These are phyloP conservation scores for Bryconaethiops microstoma DNA, from an alignment of 2,797 vertebrate species.

Conservation along the genomic window DNA sequence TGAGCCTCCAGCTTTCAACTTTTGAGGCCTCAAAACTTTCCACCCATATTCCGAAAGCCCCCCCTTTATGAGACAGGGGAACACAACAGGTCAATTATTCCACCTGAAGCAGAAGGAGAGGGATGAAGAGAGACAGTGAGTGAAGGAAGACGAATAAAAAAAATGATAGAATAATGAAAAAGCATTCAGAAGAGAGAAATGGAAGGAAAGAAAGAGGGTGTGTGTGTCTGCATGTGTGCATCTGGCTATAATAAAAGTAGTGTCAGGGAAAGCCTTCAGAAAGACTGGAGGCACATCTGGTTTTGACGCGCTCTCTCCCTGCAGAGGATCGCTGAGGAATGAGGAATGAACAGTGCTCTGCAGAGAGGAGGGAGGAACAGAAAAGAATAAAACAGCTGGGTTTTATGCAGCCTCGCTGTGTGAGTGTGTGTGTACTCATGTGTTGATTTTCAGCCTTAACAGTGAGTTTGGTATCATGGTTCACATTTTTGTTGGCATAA, in stretches of 20 bases:
- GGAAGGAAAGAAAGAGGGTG: slow-evolving; percentile 24
- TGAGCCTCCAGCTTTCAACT: slow-evolving; percentile 1
- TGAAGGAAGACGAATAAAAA: neutral
- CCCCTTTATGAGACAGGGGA: slow-evolving; percentile 4
- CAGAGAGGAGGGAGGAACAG: slow-evolving; percentile 35
- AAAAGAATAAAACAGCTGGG: slow-evolving; percentile 45
- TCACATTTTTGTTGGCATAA: slow-evolving; percentile 8
- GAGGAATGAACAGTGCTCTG: slow-evolving; percentile 40
- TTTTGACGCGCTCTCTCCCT: slow-evolving; percentile 52
- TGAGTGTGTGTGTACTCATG: slow-evolving; percentile 21
- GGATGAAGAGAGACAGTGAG: slow-evolving; percentile 11
- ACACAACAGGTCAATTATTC: slow-evolving; percentile 27
- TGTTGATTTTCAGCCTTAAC: slow-evolving; percentile 39
- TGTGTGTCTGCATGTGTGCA: slow-evolving; percentile 27
- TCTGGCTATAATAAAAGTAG: slow-evolving; percentile 54
- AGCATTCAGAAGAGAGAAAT: neutral
- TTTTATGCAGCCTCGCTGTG: slow-evolving; percentile 26
- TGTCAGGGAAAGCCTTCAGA: slow-evolving; percentile 50
- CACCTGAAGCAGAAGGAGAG: slow-evolving; percentile 6
- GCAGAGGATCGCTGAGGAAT: slow-evolving; percentile 46
- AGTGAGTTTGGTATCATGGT: slow-evolving; percentile 28
- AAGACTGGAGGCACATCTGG: slow-evolving; percentile 57
- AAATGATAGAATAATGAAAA: slow-evolving; percentile 22
- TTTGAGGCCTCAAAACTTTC: slow-evolving; percentile 32
- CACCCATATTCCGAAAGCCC: slow-evolving; percentile 16